A percentile compares a stretch with the other conserved stretches of the same genome.
phyloP scores from a whole-genome alignment of 1,140 invertebrate genomes.

The Euschistus heros region DNA sequence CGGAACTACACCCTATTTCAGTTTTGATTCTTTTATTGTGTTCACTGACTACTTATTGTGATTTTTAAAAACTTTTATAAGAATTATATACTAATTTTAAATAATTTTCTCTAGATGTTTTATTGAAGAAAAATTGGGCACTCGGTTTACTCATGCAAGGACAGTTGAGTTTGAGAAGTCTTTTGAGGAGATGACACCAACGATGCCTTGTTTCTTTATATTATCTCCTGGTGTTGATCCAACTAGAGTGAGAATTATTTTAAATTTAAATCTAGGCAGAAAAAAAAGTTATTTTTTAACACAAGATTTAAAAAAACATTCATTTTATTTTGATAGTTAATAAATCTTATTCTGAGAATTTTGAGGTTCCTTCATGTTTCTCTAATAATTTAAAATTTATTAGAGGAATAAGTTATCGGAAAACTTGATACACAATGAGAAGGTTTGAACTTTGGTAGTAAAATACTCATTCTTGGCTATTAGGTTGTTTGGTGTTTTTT shows the following conservation, averaged over 20 bases:
- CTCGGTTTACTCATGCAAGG: conserved; percentile 67
- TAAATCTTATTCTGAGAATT: not conserved
- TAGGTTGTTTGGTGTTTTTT: no score
- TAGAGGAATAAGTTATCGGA: no score
- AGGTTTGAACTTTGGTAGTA: no score
- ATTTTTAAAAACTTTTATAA: not conserved
- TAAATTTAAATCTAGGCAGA: no score
- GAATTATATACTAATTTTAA: not conserved
- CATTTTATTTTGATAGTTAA: not conserved
- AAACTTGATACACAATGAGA: no score
- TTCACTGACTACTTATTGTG: no score
- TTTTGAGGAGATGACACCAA: conserved; percentile 71
- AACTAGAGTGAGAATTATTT: conserved; percentile 47
- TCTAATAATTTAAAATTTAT: no score
- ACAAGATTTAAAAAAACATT: not conserved
- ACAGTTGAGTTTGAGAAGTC: conserved; percentile 72
- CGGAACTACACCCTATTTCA: no score
- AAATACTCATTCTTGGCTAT: no score
- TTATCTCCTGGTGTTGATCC: conserved; percentile 91
- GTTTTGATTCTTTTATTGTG: no score
- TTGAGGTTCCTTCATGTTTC: not conserved
- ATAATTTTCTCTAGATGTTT: conserved; percentile 43
- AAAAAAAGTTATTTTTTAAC: not conserved
- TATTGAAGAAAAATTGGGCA: conserved; percentile 76
- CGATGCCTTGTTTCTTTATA: conserved; percentile 88